A percentile compares a stretch with the other conserved stretches of the same genome.
Conservation (phyloP, 1,140 invertebrate genomes). For the Psilanteris sp. region DNA sequence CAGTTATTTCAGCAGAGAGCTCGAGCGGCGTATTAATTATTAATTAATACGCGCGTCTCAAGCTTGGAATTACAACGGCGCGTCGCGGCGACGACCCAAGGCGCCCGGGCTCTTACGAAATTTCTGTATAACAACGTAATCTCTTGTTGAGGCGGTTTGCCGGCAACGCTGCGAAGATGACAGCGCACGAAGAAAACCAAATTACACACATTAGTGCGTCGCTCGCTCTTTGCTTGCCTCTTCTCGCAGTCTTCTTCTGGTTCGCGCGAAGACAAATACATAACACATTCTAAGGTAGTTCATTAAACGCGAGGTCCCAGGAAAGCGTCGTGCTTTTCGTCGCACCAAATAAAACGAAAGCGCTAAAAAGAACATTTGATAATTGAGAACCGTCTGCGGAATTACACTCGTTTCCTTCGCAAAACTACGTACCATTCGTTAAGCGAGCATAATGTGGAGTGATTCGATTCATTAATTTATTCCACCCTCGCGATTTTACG, state of each 20-base stretch:
- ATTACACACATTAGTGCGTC: conserved; percentile 55
- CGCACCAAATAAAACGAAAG: conserved; percentile 31
- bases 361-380: conserved; percentile 27
- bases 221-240: too few species aligned
- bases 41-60: conserved; percentile 44
- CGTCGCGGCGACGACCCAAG: conserved; percentile 10
- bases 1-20: background rate
- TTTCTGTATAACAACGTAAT: conserved; percentile 52
- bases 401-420: conserved; percentile 17
- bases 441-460: conserved; percentile 19
- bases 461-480: conserved; percentile 47
- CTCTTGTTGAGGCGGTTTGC: conserved; percentile 46
- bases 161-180: conserved; percentile 51
- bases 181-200: conserved; percentile 52
- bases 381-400: conserved; percentile 30
- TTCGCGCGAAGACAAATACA: conserved; percentile 12
- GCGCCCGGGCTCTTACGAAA: conserved; percentile 38
- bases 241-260: conserved; percentile 26
- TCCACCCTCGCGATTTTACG: conserved; percentile 13
- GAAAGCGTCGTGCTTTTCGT: conserved; percentile 18
- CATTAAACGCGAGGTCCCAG: conserved; percentile 40
- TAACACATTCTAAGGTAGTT: conserved; percentile 41
- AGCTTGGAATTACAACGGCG: conserved; percentile 23
- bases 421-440: conserved; percentile 9
- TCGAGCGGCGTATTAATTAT: conserved; percentile 44